Evolutionary conservation across 2,797 vertebrate genomes (phyloP).

Genomic region (Tokudaia tokunoshimensis): DNA sequence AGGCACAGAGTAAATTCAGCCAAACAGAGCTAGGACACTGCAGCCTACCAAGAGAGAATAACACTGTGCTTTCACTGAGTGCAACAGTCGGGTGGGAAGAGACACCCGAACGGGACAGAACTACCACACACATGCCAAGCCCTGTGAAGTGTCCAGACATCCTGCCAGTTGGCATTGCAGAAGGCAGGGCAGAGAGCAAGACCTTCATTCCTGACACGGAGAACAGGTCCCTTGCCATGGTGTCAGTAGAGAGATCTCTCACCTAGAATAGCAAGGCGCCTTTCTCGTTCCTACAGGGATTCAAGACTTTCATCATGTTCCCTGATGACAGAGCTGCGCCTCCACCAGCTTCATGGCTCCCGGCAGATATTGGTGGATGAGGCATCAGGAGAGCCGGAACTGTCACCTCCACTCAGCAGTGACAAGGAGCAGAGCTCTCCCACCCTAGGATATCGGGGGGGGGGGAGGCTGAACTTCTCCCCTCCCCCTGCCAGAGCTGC

Average conservation of each 20-base stretch:
- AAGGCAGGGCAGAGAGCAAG: background rate
- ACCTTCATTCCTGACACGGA: background rate
- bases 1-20: background rate
- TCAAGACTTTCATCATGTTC: background rate
- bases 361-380: background rate
- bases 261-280: background rate
- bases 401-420: background rate
- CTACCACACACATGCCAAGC: fast-evolving
- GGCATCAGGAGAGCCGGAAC: background rate
- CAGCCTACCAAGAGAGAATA: background rate
- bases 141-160: fast-evolving
- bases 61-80: background rate
- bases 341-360: fast-evolving
- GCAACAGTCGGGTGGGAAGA: too few relatives aligned
- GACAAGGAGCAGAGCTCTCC: background rate
- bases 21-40: background rate
- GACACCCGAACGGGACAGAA: background rate
- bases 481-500: background rate
- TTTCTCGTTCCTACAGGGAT: background rate
- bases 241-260: background rate
- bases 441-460: background rate
- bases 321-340: background rate
- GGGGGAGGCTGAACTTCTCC: background rate
- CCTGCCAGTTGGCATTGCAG: background rate
- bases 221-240: background rate